Evolutionary conservation across 2,888 invertebrate species (phyloP), one percentile per base, ranked within the genome.

Genomic region (Drosophila kuntzei): DNA sequence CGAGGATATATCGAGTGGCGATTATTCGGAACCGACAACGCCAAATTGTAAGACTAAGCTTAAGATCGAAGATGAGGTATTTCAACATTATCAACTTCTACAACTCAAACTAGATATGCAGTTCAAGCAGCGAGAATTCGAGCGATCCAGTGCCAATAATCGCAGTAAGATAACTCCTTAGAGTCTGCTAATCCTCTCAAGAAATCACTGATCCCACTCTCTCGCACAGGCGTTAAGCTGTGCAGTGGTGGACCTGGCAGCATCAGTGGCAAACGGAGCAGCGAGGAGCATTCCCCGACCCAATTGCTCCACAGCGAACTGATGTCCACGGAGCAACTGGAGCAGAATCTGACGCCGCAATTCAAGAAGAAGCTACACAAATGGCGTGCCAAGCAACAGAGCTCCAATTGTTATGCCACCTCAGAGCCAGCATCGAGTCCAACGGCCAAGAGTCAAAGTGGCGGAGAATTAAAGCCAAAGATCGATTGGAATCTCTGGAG

Each of bases 361-460:
- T 97, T 97, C 89, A 94, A 95, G 51, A 96, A 96, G 91, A 97
- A 97, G 90, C 92, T 98, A 27, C 95, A 95, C 75, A 97, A 97
- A 91, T 98, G 97, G 98, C 96, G 97, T 87, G 94, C 95, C 57
- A 95, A 92, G 80, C 82, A 85, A 14, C 89, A 90, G 36, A 75
- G 57, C 39, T 18, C 75, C n/a, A 70, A 71, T 8, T 50, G 71
- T 11, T 90, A 91, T 9, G 83, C 89, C 14, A 71, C 70, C 7
- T 87, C 86, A 32, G 89, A 88, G 29, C 79, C 81, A 3, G 75
- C 86, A 0, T 70, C 74, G 3, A 87, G 88, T 62, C 89, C 90
- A 70, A 84, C 84, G 1, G 51, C 72, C 12, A 88, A 88, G 46
- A 80, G 76, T 46, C 71, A 68, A 9, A 74, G 83, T 39, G 72